Evolutionary conservation across 2,113 vertebrate species (phyloP), one percentile per base, ranked within the genome.

Genomic region (Sylvietta virens): DNA sequence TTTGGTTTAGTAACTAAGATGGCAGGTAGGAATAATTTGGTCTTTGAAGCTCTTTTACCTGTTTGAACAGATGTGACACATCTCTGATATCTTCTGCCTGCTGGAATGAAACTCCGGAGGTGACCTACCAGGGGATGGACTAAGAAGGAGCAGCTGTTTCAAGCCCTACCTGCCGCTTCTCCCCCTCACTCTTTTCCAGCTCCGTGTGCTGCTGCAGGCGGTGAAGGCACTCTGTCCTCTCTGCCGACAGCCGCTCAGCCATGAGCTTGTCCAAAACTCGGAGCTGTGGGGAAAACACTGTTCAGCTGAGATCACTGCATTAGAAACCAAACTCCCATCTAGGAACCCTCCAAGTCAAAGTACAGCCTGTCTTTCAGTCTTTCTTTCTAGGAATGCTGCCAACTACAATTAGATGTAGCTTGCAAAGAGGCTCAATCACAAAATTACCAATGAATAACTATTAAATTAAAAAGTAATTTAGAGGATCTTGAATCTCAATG

Each of bases 181-280:
- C 98, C 8, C 98, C 98, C 39, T 99, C 98, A 3, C 81, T 97
- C 48, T 97, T 98, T 69, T 99, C 98, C 39, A 98, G 74, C 67
- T 98, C 95, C 0, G 97, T 67, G 62, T 98, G 98, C 96, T 99
- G 98, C 8, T 99, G 98, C 37, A 99, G 98, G 79, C 99, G 99
- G 73, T 97, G 98, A 58, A 99, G 96, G 96, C 99, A 99, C 96
- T 99, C 98, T 0, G 98, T 98, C 92, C 98, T 98, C 97, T 99
- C 99, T 5, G 99, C 99, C 0, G 98, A 98, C 57, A 99, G 98
- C 14, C 99, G 96, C 98, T 99, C 99, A 11, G 98, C 90, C 74
- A 98, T 99, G 35, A 99, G 97, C 97, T 99, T 99, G 94, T 99
- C 99, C 51, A 99, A 94, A 82, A 99, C 98, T 31, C 97, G 98